phyloP scores from a whole-genome alignment of 2,888 invertebrate genomes.

The Nycteola revayana region DNA sequence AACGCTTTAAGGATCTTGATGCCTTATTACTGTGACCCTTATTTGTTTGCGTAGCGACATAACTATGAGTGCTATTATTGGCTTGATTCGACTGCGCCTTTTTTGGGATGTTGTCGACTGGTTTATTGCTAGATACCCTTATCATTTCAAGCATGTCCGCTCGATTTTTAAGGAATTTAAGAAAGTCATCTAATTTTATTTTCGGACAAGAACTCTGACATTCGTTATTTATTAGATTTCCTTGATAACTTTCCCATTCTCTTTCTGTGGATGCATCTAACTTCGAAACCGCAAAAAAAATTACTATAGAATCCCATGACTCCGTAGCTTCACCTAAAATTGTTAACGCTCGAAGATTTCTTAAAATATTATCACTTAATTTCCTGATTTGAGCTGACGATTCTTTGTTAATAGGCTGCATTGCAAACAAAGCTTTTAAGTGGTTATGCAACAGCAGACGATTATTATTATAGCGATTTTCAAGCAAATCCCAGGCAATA shows the following conservation, averaged over 20 bases:
- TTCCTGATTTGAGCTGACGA: conserved; percentile 1
- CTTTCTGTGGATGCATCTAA: conserved; percentile 1
- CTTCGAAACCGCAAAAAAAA: neutral
- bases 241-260: neutral
- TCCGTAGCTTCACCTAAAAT: neutral
- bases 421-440: neutral
- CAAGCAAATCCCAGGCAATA: neutral
- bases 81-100: neutral
- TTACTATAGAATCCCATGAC: neutral
- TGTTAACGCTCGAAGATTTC: conserved; percentile 1
- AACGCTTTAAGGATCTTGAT: neutral
- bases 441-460: neutral
- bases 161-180: neutral
- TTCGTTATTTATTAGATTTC: neutral
- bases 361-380: neutral
- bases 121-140: neutral
- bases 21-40: neutral
- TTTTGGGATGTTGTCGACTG: neutral
- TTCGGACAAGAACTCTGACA: neutral
- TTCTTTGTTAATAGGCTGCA: conserved; percentile 1
- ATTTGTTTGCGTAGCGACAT: neutral
- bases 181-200: neutral
- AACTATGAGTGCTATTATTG: neutral
- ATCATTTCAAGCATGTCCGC: neutral
- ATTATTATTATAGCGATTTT: neutral